Evolutionary conservation across 2,797 vertebrate species (phyloP).

Genomic region (Hephaestus fuliginosus): DNA sequence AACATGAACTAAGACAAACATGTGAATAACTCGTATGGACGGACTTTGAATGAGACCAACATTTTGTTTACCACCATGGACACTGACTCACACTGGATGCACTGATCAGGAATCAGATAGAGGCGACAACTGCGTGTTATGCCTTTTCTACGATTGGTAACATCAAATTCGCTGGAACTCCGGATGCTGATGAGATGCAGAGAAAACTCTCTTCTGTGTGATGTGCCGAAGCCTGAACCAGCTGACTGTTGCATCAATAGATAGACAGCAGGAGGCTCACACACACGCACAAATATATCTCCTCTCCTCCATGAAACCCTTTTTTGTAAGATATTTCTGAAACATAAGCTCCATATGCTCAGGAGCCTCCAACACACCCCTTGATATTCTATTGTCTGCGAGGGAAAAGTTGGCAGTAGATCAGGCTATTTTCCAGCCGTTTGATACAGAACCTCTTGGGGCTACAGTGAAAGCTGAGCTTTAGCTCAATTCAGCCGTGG

Average conservation of each 20-base stretch:
- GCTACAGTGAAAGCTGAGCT: neutral
- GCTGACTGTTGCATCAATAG: conserved; percentile 40
- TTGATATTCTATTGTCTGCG: conserved; percentile 24
- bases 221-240: conserved; percentile 26
- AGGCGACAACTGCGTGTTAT: neutral
- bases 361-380: conserved; percentile 21
- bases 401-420: conserved; percentile 30
- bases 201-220: conserved; percentile 14
- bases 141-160: neutral
- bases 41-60: neutral
- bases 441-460: conserved; percentile 38
- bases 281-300: conserved; percentile 2
- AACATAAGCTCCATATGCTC: conserved; percentile 30
- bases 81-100: neutral
- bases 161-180: neutral
- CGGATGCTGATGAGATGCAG: neutral
- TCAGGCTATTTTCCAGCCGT: conserved; percentile 33
- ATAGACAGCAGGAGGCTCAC: conserved; percentile 32
- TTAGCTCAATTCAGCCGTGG: conserved; percentile 9
- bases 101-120: neutral
- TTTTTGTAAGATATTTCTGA: conserved; percentile 32
- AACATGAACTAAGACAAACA: neutral
- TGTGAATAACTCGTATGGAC: neutral
- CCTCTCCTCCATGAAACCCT: conserved; percentile 22
- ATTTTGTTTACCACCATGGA: too few species aligned